Evolutionary conservation across 1,140 invertebrate genomes (phyloP).

Genomic region (Chironomus tepperi): DNA sequence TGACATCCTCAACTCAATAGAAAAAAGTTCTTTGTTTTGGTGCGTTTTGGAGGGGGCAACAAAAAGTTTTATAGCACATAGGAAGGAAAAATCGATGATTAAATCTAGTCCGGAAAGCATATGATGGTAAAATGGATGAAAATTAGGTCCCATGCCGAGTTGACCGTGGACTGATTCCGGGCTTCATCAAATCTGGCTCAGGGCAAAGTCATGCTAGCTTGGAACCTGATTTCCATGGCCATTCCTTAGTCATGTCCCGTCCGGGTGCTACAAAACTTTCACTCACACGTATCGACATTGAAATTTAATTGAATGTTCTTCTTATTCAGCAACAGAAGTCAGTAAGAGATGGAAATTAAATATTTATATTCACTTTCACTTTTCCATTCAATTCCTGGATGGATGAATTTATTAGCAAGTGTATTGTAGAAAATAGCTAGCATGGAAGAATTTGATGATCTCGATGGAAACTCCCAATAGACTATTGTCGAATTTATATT

Average conservation of each 20-base stretch:
- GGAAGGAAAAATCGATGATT: background rate
- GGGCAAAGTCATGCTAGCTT: no score
- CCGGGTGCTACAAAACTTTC: no score
- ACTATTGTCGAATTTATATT: background rate
- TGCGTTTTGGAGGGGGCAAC: no score
- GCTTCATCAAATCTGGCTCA: no score
- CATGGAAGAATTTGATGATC: slow-evolving; percentile 1
- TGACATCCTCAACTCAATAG: background rate
- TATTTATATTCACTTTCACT: slow-evolving; percentile 14
- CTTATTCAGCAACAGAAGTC: background rate
- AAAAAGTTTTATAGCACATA: no score
- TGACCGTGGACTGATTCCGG: no score
- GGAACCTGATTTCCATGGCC: no score
- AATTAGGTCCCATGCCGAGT: no score
- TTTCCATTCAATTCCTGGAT: background rate
- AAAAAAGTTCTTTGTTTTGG: background rate
- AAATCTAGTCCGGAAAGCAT: no score
- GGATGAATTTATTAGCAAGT: background rate
- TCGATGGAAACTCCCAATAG: slow-evolving; percentile 11
- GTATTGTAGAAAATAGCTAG: slow-evolving; percentile 1
- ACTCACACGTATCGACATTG: background rate
- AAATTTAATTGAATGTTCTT: slow-evolving; percentile 8
- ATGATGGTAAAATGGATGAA: no score
- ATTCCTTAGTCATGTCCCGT: no score
- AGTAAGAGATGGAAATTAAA: background rate